Conservation (phyloP, 1,140 invertebrate species). For the Lepidurus arcticus region DNA sequence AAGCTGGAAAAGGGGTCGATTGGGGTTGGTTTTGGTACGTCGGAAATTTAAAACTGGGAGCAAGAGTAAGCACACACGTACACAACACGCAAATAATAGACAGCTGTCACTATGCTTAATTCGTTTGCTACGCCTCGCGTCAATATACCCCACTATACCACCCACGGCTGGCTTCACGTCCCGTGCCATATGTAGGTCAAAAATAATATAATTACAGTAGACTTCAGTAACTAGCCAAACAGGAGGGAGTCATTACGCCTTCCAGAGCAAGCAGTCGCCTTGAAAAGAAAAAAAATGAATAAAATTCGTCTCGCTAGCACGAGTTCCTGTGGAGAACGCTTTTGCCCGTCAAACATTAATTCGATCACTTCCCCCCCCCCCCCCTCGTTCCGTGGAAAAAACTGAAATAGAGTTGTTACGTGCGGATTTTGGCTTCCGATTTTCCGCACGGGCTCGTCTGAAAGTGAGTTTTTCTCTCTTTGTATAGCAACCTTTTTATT, state of each 20-base stretch:
- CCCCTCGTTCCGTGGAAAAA: too few relatives aligned
- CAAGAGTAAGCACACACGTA: not conserved
- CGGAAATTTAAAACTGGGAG: not conserved
- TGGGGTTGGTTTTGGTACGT: not conserved
- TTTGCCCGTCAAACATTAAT: too few relatives aligned
- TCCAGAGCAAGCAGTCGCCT: too few relatives aligned
- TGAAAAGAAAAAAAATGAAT: too few relatives aligned
- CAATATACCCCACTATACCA: not conserved
- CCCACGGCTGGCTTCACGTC: not conserved
- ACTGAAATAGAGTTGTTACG: too few relatives aligned
- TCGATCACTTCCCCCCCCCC: too few relatives aligned
- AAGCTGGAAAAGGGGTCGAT: not conserved
- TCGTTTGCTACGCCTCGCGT: not conserved
- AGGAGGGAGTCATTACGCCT: too few relatives aligned
- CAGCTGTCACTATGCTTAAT: not conserved
- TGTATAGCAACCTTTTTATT: not conserved
- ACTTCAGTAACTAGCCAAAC: too few relatives aligned
- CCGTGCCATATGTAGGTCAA: not conserved
- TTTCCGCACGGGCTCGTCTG: not conserved
- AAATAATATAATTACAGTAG: not conserved
- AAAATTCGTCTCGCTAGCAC: too few relatives aligned
- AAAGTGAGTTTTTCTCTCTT: not conserved
- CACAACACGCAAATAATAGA: slow-evolving; percentile 1
- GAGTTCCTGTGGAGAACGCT: too few relatives aligned
- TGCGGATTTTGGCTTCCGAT: not conserved